Evolutionary conservation across 2,888 invertebrate species (phyloP), one percentile per base, ranked within the genome.

Genomic region (Cotesia congregata): DNA sequence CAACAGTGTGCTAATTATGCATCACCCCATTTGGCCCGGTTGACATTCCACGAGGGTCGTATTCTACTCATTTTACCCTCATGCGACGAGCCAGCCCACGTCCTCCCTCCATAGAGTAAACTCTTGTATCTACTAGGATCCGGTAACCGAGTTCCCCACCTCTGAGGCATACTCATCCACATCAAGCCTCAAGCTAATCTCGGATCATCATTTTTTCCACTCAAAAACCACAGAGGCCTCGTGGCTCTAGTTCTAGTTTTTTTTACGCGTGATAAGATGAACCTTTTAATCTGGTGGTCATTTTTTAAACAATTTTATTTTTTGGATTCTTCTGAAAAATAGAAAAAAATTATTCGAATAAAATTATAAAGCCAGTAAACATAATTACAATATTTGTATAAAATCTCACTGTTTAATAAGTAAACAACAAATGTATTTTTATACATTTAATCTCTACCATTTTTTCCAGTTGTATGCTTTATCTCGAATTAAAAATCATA

Each of bases 161-260:
- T 60, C 62, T 6, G n/a, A 40, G 15, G 9, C 17, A 20, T 17
- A 41, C 15, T 79, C 79, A 72, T 75, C 72, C 60, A 64, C 41
- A 30, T 67, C 70, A 41, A 75, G 75, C 71, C 79, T 59, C 78
- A 65, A 78, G 78, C 80, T 85, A 82, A 85, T 83, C 82, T 80
- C 79, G 79, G 80, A 80, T 85, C 74, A 81, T 78, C 80, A 41
- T 38, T 78, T 72, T 62, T 6, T 65, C 65, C 30, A 30, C 64
- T 68, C 61, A 40, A 20, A 41, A 62, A 72, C 72, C 40, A 38
- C 40, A 62, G 7, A 61, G 39, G 17, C 50, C 50, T 60, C 30
- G 5, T 67, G 60, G 30, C 60, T 50, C 50, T 61, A 30, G n/a
- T 9, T 40, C 50, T n/a, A 9, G n/a, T 70, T 59, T 59, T 20